Evolutionary conservation across 2,113 vertebrate genomes (phyloP).

Genomic region (Psettodes erumei): DNA sequence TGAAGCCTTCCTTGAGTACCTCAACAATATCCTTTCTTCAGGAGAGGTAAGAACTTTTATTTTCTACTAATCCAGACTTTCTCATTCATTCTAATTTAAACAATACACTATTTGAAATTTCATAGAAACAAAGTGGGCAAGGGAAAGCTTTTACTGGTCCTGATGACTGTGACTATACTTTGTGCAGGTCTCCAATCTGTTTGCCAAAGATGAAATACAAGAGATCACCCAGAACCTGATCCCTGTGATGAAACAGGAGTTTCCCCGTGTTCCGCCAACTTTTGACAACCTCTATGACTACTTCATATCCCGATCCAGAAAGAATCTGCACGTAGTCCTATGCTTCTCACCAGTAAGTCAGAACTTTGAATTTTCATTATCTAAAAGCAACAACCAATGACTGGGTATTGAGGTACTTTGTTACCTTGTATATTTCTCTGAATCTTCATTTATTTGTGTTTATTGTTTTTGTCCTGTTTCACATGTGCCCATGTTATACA

Average conservation of each 20-base stretch:
- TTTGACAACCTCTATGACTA: constrained; percentile 87
- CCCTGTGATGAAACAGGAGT: constrained; percentile 83
- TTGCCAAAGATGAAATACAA: constrained; percentile 85
- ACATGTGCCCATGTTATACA: background rate
- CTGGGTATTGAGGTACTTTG: background rate
- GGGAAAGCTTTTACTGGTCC: constrained; percentile 56
- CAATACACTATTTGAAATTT: background rate
- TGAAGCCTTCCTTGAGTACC: constrained; percentile 87
- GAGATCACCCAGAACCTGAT: constrained; percentile 88
- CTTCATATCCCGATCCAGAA: constrained; percentile 85
- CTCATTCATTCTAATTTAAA: background rate
- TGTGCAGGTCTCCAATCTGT: constrained; percentile 86
- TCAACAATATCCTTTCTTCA: no score
- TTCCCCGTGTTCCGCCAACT: constrained; percentile 80
- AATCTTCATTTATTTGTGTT: background rate
- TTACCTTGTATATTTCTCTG: constrained; percentile 6
- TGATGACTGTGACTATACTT: constrained; percentile 80
- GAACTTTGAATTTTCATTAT: background rate
- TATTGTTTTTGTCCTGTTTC: background rate
- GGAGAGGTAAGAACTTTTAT: constrained; percentile 96
- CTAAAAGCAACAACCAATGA: background rate
- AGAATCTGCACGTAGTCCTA: constrained; percentile 87
- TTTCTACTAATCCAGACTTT: no score
- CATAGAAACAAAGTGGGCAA: background rate
- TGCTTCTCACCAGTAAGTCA: constrained; percentile 87